phyloP scores from a whole-genome alignment of 2,888 invertebrate genomes.

The Apotomis capreana region DNA sequence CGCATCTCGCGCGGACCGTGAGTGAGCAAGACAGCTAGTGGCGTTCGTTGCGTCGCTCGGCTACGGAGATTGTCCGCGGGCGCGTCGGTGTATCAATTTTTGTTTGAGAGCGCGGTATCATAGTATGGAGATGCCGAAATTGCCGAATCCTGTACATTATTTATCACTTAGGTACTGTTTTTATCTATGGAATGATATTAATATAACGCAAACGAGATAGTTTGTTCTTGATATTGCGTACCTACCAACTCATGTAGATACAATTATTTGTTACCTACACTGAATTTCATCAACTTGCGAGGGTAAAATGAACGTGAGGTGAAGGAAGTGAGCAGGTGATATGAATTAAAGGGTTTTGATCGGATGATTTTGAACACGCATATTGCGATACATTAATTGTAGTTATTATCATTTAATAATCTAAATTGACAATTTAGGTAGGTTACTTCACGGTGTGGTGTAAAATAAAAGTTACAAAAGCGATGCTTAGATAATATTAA shows the following conservation, averaged over 20 bases:
- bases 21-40: constrained; percentile 74
- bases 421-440: not conserved
- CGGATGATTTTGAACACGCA: not conserved
- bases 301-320: not conserved
- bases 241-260: not conserved
- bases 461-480: not conserved
- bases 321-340: not conserved
- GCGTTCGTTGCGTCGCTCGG: constrained; percentile 72
- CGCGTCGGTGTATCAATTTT: constrained; percentile 68
- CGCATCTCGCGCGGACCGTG: constrained; percentile 68
- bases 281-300: constrained; percentile 1
- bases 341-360: not conserved
- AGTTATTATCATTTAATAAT: not conserved
- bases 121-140: constrained; percentile 75
- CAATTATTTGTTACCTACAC: not conserved
- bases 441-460: not conserved
- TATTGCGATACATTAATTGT: not conserved
- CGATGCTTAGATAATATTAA: not conserved
- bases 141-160: constrained; percentile 56
- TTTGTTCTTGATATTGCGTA: constrained; percentile 10
- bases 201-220: constrained; percentile 54
- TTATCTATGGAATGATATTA: constrained; percentile 56
- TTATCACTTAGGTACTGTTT: constrained; percentile 49
- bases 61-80: constrained; percentile 74
- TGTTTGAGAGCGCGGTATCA: constrained; percentile 74